phyloP scores from a whole-genome alignment of 2,888 invertebrate genomes.

The Cantharis lateralis region DNA sequence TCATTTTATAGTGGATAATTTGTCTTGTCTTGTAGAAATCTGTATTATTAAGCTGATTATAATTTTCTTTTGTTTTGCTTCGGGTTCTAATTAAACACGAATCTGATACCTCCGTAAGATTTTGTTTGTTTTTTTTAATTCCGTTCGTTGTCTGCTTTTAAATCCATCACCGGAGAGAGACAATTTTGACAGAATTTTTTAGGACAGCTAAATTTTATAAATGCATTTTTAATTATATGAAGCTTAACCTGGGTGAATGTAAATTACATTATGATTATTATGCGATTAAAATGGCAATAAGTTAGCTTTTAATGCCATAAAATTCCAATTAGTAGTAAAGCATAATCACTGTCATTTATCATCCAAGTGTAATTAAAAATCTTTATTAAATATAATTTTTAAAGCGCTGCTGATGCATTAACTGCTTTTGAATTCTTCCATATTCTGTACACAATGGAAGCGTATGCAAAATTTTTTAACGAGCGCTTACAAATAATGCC shows the following conservation, averaged over 20 bases:
- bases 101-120: neutral
- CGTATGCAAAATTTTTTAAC: neutral
- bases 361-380: neutral
- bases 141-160: neutral
- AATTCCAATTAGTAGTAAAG: neutral
- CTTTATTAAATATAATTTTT: neutral
- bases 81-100: neutral
- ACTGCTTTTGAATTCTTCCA: neutral
- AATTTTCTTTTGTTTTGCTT: neutral
- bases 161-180: neutral
- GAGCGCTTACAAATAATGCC: neutral
- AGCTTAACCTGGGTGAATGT: neutral
- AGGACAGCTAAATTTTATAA: neutral
- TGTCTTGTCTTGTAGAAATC: constrained; percentile 19
- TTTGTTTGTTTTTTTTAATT: neutral
- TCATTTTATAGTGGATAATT: constrained; percentile 35
- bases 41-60: constrained; percentile 13
- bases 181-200: neutral
- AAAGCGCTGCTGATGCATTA: neutral
- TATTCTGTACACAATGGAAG: neutral
- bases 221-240: neutral
- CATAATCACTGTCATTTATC: constrained; percentile 3
- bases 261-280: neutral
- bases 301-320: neutral
- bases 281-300: neutral